phyloP scores from a whole-genome alignment of 37 sponge, comb jelly and placozoan species.

The Geodia barretti region DNA sequence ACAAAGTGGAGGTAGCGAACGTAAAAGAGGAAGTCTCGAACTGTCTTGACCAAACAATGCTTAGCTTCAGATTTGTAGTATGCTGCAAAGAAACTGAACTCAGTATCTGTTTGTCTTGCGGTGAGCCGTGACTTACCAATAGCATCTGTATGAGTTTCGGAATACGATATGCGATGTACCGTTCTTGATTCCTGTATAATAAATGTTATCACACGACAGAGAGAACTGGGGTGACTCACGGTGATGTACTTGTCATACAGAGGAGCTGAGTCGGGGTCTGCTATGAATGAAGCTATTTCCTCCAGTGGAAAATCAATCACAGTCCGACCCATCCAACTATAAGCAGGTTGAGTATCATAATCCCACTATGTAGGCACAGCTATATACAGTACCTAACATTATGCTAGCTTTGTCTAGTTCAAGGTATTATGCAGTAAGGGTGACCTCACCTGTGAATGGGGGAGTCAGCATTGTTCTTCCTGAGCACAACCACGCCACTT shows the following conservation, averaged over 20 bases:
- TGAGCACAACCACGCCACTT: conserved; percentile 53
- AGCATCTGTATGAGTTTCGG: neutral
- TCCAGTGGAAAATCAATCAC: conserved; percentile 12
- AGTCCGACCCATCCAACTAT: conserved; percentile 24
- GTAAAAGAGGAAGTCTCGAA: conserved; percentile 49
- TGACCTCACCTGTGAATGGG: too few relatives aligned
- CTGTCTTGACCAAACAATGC: conserved; percentile 35
- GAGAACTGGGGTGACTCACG: conserved; percentile 16
- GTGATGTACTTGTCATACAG: conserved; percentile 37
- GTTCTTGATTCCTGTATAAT: conserved; percentile 9
- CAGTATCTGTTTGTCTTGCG: too few relatives aligned
- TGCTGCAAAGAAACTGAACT: conserved; percentile 4
- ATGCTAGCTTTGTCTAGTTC: too few relatives aligned
- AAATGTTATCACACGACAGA: neutral
- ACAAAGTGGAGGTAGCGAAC: conserved; percentile 31
- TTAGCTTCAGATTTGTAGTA: conserved; percentile 46
- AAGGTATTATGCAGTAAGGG: too few relatives aligned
- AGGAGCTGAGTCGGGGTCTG: conserved; percentile 2
- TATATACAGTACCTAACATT: too few relatives aligned
- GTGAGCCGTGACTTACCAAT: conserved; percentile 10
- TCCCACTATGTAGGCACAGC: neutral
- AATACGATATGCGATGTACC: neutral
- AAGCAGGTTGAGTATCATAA: neutral
- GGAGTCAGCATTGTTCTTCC: conserved; percentile 34
- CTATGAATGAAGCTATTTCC: conserved; percentile 18